Conservation (phyloP, 1,140 invertebrate species). For the Orius insidiosus region DNA sequence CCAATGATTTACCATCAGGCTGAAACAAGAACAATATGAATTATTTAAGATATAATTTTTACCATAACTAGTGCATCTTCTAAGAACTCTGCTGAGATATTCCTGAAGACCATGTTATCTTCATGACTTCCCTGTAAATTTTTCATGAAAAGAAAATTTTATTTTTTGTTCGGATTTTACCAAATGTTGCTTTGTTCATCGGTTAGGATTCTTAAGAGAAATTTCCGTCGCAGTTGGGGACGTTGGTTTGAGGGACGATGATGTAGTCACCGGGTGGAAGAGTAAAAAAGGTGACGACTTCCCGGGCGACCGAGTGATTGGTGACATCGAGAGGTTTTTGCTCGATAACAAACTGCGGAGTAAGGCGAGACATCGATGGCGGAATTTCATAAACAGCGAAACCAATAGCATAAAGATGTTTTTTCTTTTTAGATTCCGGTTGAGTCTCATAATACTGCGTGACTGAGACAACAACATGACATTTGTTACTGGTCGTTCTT, state of each 20-base stretch:
- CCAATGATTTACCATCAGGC: constrained; percentile 31
- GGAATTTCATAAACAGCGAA: constrained; percentile 56
- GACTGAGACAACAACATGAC: constrained; percentile 55
- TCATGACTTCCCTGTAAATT: constrained; percentile 50
- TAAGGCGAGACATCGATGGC: constrained; percentile 37
- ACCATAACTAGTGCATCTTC: constrained; percentile 32
- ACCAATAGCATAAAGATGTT: constrained; percentile 37
- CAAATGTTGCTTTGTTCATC: constrained; percentile 57
- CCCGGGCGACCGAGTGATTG: constrained; percentile 44
- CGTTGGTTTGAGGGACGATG: constrained; percentile 54
- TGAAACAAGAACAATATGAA: no score
- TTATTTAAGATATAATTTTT: no score
- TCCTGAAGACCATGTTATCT: constrained; percentile 50
- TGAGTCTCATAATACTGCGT: constrained; percentile 46
- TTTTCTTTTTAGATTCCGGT: constrained; percentile 27
- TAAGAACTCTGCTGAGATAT: constrained; percentile 39
- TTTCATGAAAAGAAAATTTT: no score
- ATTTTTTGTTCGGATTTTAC: no score
- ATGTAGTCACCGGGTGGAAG: constrained; percentile 59
- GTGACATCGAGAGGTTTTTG: constrained; percentile 50
- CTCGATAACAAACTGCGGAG: constrained; percentile 40
- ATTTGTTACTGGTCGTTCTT: constrained; percentile 37
- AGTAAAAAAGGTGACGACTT: constrained; percentile 57
- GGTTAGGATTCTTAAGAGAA: constrained; percentile 49
- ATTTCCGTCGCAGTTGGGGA: constrained; percentile 49